Evolutionary conservation across 1,140 invertebrate species (phyloP).

Genomic region (Achatina immaculata): DNA sequence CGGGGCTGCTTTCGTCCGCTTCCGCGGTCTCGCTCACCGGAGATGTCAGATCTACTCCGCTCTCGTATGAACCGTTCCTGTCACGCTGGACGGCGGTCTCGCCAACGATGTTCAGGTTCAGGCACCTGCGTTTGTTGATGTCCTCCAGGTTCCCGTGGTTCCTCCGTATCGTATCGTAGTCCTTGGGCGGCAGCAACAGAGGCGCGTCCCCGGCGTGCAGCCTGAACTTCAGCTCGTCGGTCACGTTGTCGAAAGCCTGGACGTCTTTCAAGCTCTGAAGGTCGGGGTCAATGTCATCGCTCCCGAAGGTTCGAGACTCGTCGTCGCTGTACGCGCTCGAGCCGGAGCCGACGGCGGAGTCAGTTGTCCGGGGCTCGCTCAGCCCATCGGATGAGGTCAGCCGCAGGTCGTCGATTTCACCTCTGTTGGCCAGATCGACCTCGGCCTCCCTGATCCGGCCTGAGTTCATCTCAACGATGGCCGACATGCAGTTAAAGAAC

Average conservation of each 20-base stretch:
- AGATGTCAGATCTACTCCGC: constrained; percentile 55
- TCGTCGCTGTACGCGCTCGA: constrained; percentile 57
- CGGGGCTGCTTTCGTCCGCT: background rate
- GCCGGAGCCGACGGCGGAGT: constrained; percentile 51
- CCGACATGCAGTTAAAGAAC: constrained; percentile 84
- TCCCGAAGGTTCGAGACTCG: constrained; percentile 45
- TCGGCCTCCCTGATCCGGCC: constrained; percentile 71
- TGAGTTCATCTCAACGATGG: constrained; percentile 85
- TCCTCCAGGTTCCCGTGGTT: constrained; percentile 66
- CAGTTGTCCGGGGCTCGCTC: constrained; percentile 49
- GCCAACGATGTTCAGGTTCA: constrained; percentile 37
- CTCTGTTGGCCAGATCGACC: constrained; percentile 58
- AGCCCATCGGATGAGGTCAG: constrained; percentile 42
- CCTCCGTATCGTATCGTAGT: constrained; percentile 86
- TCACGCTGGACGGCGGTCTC: constrained; percentile 21
- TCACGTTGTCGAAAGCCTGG: constrained; percentile 89
- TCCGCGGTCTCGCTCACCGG: constrained; percentile 28
- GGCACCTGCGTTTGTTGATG: constrained; percentile 39
- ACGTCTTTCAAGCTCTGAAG: constrained; percentile 73
- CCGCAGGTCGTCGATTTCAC: constrained; percentile 53
- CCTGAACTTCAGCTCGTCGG: constrained; percentile 90
- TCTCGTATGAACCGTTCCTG: constrained; percentile 47
- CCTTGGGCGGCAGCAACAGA: constrained; percentile 88
- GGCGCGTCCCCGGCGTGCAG: constrained; percentile 74
- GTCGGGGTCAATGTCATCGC: constrained; percentile 60